Evolutionary conservation across 2,888 invertebrate species (phyloP), one percentile per base, ranked within the genome.

Genomic region (Drosophila paramelanica): DNA sequence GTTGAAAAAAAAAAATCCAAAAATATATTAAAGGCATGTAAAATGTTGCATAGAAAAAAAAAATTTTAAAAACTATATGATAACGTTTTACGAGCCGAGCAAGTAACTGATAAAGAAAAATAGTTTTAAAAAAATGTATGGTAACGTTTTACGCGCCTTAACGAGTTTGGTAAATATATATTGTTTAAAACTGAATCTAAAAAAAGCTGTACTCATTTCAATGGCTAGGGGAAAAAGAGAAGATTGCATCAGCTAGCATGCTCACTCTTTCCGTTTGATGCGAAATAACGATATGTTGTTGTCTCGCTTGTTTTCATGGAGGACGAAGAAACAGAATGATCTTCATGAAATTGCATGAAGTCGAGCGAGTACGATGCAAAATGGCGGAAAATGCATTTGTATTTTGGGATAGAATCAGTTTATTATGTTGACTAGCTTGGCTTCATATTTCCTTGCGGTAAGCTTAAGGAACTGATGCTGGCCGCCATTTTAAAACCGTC

Each of bases 81-180:
- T 10, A 66, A 56, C 51, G 75, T 76, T 61, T 51, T 76, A 76
- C 75, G 51, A 41, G 68, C 73, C 51, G 39, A 51, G 11, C 23
- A 27, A 39, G 11, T 3, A 11, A 5, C 6, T 17, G 14, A 7
- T 14, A 13, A 8, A 13, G 61, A 38, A 11, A 56, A 49, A 49
- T 42, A 46, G 38, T 2, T n/a, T 42, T 6, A 20, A 14, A 52
- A 52, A 45, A 53, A 31, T 67, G 6, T 27, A 10, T 36, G 36
- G 85, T 81, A 86, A 83, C 79, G 82, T 82, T 71, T 70, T 82
- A 82, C 82, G 82, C 27, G 82, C 86, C 84, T 79, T 70, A 70
- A 83, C 47, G 31, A 82, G 5, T 53, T 2, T 6, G 8, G 49
- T 20, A 23, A 20, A 23, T 39, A 38, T 62, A 39, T n/a, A 58